phyloP scores from a whole-genome alignment of 2,113 vertebrate genomes.

The Cyprinodon variegatus region DNA sequence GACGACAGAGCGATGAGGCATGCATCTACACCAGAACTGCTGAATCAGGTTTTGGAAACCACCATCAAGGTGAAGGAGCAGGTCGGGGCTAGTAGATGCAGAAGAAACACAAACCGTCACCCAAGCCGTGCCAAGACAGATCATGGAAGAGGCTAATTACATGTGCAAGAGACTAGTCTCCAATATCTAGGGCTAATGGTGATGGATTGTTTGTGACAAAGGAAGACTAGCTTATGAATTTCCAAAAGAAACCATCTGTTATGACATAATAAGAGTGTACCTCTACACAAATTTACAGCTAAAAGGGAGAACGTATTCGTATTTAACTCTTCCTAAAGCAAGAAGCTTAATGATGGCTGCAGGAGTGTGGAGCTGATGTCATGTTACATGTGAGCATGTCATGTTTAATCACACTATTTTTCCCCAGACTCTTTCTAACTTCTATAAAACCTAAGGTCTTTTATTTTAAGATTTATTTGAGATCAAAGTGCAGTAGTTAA shows the following conservation, averaged over 20 bases:
- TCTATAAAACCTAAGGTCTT: not conserved
- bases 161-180: slow-evolving; percentile 34
- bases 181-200: slow-evolving; percentile 28
- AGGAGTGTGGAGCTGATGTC: not conserved
- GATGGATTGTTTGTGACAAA: slow-evolving; percentile 59
- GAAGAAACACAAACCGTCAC: slow-evolving; percentile 53
- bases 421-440: not conserved
- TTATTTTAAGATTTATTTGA: not conserved
- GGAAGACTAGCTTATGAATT: slow-evolving; percentile 32
- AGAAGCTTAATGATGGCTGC: slow-evolving; percentile 6
- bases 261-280: slow-evolving; percentile 33
- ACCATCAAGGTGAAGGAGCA: slow-evolving; percentile 47
- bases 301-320: slow-evolving; percentile 13
- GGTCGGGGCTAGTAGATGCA: slow-evolving; percentile 52
- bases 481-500: not conserved
- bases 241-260: slow-evolving; percentile 59
- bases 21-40: slow-evolving; percentile 12
- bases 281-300: slow-evolving; percentile 24
- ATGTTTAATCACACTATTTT: not conserved
- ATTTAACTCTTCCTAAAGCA: not conserved
- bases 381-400: not conserved
- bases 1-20: slow-evolving; percentile 27
- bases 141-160: slow-evolving; percentile 28
- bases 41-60: slow-evolving; percentile 41
- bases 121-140: slow-evolving; percentile 32